Conservation (phyloP, 2,888 invertebrate species). For the Drosophila formosana region DNA sequence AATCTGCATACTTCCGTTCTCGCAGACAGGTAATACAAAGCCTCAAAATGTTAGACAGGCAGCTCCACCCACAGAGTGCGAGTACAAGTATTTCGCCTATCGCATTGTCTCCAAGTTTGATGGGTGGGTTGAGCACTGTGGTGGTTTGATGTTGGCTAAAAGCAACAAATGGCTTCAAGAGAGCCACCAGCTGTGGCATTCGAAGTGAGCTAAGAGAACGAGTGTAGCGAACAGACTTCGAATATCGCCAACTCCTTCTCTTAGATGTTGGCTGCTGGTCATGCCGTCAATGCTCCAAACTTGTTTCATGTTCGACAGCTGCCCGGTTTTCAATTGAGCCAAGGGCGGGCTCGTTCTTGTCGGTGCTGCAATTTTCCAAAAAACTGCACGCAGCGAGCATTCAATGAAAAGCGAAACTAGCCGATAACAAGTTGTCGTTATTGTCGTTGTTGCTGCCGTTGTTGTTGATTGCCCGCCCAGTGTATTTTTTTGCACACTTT, state of each 20-base stretch:
- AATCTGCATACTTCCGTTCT: constrained; percentile 19
- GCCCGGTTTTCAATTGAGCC: constrained; percentile 62
- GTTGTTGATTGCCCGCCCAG: constrained; percentile 35
- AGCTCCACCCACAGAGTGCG: constrained; percentile 22
- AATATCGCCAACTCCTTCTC: constrained; percentile 25
- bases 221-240: background rate
- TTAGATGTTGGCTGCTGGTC: constrained; percentile 27
- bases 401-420: constrained; percentile 66
- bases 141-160: constrained; percentile 36
- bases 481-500: constrained; percentile 14
- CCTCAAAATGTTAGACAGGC: constrained; percentile 48
- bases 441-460: constrained; percentile 20
- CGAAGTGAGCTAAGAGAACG: constrained; percentile 17
- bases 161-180: constrained; percentile 70
- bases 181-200: constrained; percentile 1
- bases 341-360: constrained; percentile 74
- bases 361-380: constrained; percentile 54
- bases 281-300: constrained; percentile 53
- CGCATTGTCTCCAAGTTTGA: constrained; percentile 6
- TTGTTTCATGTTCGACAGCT: constrained; percentile 59
- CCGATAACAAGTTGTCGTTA: constrained; percentile 54
- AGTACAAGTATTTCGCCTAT: constrained; percentile 8
- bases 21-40: constrained; percentile 43
- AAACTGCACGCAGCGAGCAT: constrained; percentile 42
- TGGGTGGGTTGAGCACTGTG: constrained; percentile 16